phyloP scores from a whole-genome alignment of 2,888 invertebrate species.

The Eudemis profundana region DNA sequence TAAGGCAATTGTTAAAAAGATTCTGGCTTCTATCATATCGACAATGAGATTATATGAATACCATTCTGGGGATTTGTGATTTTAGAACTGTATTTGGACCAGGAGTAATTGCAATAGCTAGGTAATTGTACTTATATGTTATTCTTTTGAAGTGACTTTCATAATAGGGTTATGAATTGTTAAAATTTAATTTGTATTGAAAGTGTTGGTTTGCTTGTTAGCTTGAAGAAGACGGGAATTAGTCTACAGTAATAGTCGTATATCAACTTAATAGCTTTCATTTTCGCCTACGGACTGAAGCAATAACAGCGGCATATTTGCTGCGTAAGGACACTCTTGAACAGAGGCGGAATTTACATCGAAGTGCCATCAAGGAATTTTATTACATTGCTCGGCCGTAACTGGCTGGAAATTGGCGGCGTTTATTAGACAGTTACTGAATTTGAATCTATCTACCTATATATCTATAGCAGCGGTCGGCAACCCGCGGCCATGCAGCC shows the following conservation, averaged over 20 bases:
- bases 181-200: no score
- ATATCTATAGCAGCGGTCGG: no score
- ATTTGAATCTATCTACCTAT: no score
- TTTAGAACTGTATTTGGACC: no score
- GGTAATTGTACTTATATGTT: no score
- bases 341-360: conserved; percentile 50
- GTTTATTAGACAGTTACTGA: conserved; percentile 71
- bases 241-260: background rate
- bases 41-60: conserved; percentile 7
- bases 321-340: conserved; percentile 39
- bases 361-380: conserved; percentile 49
- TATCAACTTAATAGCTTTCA: background rate
- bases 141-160: no score
- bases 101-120: no score
- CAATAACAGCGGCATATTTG: conserved; percentile 22
- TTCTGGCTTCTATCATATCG: conserved; percentile 2
- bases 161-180: no score
- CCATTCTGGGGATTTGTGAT: no score
- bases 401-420: conserved; percentile 53
- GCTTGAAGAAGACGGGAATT: no score
- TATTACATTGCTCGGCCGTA: conserved; percentile 58
- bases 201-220: no score
- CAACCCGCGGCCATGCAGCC: no score
- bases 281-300: background rate
- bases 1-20: background rate